Evolutionary conservation across 92 coral and sea anemone species (phyloP), one percentile per base, ranked within the genome.

Genomic region (Porites lobata): DNA sequence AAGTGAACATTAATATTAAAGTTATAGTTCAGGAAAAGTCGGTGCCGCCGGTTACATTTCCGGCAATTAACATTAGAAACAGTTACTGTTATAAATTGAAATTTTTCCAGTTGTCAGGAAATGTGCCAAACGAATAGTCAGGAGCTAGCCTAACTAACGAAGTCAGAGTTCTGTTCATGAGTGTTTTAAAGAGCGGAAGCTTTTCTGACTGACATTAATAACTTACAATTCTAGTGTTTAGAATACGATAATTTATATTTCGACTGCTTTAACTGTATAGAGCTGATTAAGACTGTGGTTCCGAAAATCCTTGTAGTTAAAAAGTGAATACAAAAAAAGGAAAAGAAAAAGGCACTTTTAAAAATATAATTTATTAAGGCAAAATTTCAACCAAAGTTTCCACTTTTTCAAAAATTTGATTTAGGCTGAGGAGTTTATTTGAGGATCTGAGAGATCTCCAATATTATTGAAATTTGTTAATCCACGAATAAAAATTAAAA

Each of bases 11-110:
- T 38, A 38, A 38, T 38, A 38, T 38, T 38, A 38, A 38, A 6
- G 47, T 38, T 38, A 38, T 38, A 38, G 47, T 38, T 38, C 47
- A 38, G 47, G 47, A 38, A 38, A 38, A 38, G 47, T 4, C 47
- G 26, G 80, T n/a, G 64, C 72, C 11, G 70, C 50, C 73, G 3
- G 20, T 8, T 61, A 73, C 50, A 50, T 84, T 84, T 84, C 87
- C 79, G 79, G 79, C 72, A 84, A 72, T 72, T 61, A 64, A 84
- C 63, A 80, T 32, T 9, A 21, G 87, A 65, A 73, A 84, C 78
- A 62, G 87, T 75, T 63, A 17, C 78, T 43, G 87, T 75, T 63
- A 17, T 64, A 61, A 84, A 51, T 58, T 84, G 80, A 51, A 17
- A 73, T 74, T 67, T 73, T 61, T 1, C 63, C 64, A 69, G 12